Base-by-base conservation (phyloP, 2,888 invertebrate genomes). In the Crematogaster levior region DNA sequence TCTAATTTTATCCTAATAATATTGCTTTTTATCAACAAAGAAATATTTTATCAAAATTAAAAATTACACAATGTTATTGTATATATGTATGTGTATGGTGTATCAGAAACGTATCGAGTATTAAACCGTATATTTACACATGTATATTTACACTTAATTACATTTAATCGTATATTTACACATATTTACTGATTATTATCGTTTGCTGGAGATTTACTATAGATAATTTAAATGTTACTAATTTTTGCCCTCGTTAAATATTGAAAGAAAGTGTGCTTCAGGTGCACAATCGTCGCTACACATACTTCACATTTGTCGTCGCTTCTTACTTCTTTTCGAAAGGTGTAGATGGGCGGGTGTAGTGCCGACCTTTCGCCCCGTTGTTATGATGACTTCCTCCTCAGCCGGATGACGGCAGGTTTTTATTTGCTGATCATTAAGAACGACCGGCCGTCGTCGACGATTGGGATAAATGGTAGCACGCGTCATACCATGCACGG, bases 401-500 rank as follows among this genome's bases (percentile, higher is more conserved):
- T 85, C 85, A 82, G 89, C 90, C 92, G 93, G 92, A 93, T 93
- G 92, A 92, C 91, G 92, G 89, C 89, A 84, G 88, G 91, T 91
- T 92, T 92, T 92, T 93, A 92, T 93, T 93, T 92, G 92, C 91
- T 93, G 92, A 93, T 94, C 93, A 92, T 91, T 91, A 91, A 91
- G 91, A 91, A 91, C 91, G 90, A 92, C 90, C 90, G 91, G 90
- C 89, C 87, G 87, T 87, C 89, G 75, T 51, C 91, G 91, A 93
- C 93, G 93, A 94, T 94, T 94, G 94, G 94, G 91, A 94, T 93
- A 94, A 94, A 94, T 93, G 93, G 93, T 92, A 93, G 94, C 94
- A 93, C 94, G 93, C 94, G 94, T 94, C 93, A 92, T 93, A 86
- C 90, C 86, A 86, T 86, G 89, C 81, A 89, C 85, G 86, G 88